These are phyloP conservation scores for Sterrhoptilus dennistouni DNA, from an alignment of 2,113 vertebrate genomes.

Conservation along the genomic window DNA sequence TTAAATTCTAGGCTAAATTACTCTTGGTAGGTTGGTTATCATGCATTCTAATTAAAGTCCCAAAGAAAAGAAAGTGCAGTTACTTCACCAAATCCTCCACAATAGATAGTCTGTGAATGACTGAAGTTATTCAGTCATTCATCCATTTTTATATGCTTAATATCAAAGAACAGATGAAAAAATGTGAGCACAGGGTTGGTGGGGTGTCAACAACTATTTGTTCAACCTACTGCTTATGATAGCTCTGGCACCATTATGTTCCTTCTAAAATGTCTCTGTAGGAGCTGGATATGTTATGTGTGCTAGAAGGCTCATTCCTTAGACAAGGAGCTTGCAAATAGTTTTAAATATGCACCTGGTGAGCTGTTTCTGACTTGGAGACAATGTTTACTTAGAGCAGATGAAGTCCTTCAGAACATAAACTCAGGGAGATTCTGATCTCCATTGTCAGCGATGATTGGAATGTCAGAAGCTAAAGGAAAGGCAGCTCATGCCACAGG, in stretches of 20 bases:
- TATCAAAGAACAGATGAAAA: background rate
- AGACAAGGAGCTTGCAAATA: background rate
- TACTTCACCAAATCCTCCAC: background rate
- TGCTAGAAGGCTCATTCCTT: background rate
- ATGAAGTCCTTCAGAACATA: background rate
- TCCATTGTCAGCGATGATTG: background rate
- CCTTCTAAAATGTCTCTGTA: background rate
- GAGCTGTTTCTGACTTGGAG: background rate
- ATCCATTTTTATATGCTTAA: background rate
- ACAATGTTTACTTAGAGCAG: background rate
- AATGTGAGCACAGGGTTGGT: background rate
- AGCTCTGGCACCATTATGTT: background rate
- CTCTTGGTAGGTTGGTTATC: background rate
- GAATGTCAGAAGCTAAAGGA: background rate
- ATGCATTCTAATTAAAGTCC: background rate
- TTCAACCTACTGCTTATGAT: background rate
- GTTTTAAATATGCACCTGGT: background rate
- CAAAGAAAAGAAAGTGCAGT: background rate
- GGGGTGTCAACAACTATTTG: background rate
- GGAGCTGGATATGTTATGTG: background rate
- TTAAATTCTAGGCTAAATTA: background rate
- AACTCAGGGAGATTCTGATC: background rate
- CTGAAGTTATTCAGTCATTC: background rate
- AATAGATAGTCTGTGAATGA: accelerated
- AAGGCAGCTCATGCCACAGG: background rate